Percentiles rank a stretch among this genome's conserved stretches.
These are phyloP conservation scores for Melanogrammus aeglefinus DNA, from an alignment of 2,797 vertebrate species.

Conservation along the genomic window DNA sequence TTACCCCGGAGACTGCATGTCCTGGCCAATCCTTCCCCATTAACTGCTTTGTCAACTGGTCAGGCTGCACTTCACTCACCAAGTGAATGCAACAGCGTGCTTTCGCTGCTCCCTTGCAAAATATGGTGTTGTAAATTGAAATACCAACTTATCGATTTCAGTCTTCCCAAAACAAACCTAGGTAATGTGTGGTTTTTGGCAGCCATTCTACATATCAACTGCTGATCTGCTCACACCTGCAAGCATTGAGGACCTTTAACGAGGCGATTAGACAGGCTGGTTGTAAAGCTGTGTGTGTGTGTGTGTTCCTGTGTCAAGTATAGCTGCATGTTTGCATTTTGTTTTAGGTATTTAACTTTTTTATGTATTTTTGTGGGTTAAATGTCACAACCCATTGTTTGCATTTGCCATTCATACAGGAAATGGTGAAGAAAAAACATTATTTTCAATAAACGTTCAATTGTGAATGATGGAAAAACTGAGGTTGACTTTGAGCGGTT, in stretches of 20 bases:
- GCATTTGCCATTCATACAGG: not conserved
- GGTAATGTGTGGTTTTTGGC: conserved; percentile 24
- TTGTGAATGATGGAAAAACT: not conserved
- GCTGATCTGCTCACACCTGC: conserved; percentile 53
- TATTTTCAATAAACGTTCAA: not conserved
- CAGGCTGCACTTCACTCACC: conserved; percentile 4
- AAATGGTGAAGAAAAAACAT: not conserved
- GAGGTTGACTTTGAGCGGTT: not conserved
- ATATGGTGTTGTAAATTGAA: not conserved
- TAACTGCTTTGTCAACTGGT: not conserved
- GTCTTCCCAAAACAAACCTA: conserved; percentile 20
- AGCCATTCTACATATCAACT: conserved; percentile 33
- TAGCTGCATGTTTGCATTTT: not conserved
- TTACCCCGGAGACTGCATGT: conserved; percentile 20
- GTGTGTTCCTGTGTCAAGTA: not conserved
- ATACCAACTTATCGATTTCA: not conserved
- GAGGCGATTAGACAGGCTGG: conserved; percentile 22
- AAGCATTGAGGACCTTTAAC: conserved; percentile 33
- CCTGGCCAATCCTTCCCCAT: conserved; percentile 7
- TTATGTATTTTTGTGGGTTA: not conserved
- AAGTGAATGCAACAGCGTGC: not conserved
- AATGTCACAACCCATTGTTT: not conserved
- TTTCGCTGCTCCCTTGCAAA: not conserved
- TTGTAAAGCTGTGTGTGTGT: not conserved
- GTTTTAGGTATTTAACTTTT: not conserved